Base-by-base conservation (phyloP, 2,888 invertebrate genomes). In the Allacma fusca region DNA sequence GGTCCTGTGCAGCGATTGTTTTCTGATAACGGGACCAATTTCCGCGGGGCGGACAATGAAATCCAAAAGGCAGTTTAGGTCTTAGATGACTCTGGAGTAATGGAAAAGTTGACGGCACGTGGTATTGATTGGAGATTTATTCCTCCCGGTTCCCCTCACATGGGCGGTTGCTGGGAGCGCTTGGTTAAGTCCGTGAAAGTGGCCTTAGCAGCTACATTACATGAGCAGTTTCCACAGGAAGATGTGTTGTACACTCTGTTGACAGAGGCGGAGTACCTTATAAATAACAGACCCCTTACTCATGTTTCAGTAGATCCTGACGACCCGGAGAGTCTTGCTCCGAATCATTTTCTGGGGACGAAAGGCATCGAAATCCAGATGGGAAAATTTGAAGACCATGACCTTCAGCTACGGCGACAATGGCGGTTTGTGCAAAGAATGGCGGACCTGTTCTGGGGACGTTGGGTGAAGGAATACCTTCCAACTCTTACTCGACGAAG, bases 11-110 rank as follows among this genome's bases (percentile, higher is more conserved):
- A 74, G 23, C 80, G 84, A 12, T 84, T 87, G 0, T 86, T 84
- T 68, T 85, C 84, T 28, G 87, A 88, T 75, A 87, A 87, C 77
- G 86, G 86, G 0, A 85, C 85, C 0, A 87, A 87, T 79, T 87
- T 88, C 79, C 80, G 84, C 1, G 85, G 86, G 0, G 82, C 85
- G 0, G 80, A 84, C 4, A 87, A 85, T 79, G 86, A 88, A 23
- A 88, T 89, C 82, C 87, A 87, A 80, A 88, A 88, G 85, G 87
- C 89, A 0, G 88, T 89, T 79, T 88, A 88, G 81, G 88, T 87
- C 9, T n/a, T 78, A 1, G 72, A 76, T 26, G 28, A 72, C 16
- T 19, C 7, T 1, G 5, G 29, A 16, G 9, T 78, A 0, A 21
- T 5, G 1, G 7, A 23, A 2, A 24, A 76, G 21, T 40, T 78